Percentiles rank a stretch among this genome's conserved stretches.
Evolutionary conservation across 2,113 vertebrate species (phyloP).

Genomic region (Oryzias woworae): DNA sequence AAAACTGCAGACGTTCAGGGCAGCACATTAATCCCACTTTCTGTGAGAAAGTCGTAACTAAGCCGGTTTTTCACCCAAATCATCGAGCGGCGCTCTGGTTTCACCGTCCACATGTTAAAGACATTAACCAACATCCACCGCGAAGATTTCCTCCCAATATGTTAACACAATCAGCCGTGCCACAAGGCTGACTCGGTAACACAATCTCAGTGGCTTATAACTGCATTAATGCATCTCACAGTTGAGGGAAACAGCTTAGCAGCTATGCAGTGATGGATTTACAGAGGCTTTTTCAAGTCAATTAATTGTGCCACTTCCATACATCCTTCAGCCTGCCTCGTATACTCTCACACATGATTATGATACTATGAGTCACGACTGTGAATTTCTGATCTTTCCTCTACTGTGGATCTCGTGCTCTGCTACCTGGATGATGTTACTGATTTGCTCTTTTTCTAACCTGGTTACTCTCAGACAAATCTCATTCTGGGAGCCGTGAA

Average conservation of each 20-base stretch:
- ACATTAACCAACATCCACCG: slow-evolving; percentile 43
- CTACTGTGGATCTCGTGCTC: slow-evolving; percentile 27
- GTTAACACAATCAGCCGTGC: slow-evolving; percentile 56
- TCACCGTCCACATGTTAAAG: slow-evolving; percentile 56
- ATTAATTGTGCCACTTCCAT: slow-evolving; percentile 30
- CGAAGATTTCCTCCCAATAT: slow-evolving; percentile 47
- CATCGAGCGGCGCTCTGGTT: slow-evolving; percentile 37
- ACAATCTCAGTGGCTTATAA: slow-evolving; percentile 34
- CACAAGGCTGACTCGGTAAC: slow-evolving; percentile 55
- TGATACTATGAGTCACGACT: slow-evolving; percentile 50
- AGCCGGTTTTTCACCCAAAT: slow-evolving; percentile 31
- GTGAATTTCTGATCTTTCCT: slow-evolving; percentile 41
- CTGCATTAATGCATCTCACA: slow-evolving; percentile 46
- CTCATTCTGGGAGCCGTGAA: slow-evolving; percentile 63
- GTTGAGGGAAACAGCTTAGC: slow-evolving; percentile 38
- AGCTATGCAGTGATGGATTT: slow-evolving; percentile 38
- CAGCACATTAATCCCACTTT: slow-evolving; percentile 14
- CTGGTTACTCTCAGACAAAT: slow-evolving; percentile 70
- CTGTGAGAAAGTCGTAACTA: slow-evolving; percentile 26
- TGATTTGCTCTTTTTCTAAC: slow-evolving; percentile 53
- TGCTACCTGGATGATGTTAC: slow-evolving; percentile 63
- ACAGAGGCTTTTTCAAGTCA: slow-evolving; percentile 43
- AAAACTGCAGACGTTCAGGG: background rate
- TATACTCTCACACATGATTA: slow-evolving; percentile 44
- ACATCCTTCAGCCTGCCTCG: slow-evolving; percentile 45